Evolutionary conservation across 2,113 vertebrate species (phyloP), one percentile per base, ranked within the genome.

Genomic region (Hyperopisus bebe): DNA sequence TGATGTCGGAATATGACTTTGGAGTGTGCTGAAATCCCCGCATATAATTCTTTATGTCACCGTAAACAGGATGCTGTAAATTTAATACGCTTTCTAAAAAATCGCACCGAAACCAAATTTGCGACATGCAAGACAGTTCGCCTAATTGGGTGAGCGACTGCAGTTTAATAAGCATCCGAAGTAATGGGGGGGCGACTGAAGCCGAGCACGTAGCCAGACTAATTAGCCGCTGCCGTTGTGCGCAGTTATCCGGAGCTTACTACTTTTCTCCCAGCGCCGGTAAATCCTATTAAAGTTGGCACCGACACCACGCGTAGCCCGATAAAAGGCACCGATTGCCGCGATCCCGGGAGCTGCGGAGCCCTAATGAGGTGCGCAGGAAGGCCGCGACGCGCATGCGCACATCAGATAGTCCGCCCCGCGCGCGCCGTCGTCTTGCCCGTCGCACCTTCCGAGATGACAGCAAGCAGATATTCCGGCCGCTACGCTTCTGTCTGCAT

Each of bases 241-340:
- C 31, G 66, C 27, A 80, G 88, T 89, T 89, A 80, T 89, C 88
- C 88, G 46, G n/a, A 51, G 88, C 88, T 89, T 47, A 74, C 66
- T 80, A 35, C 47, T 89, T 66, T 80, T 47, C 48, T 83, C 74
- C 48, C 39, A 55, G 88, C 88, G 51, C 74, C 88, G 48, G 88
- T 89, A 89, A 89, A 89, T 89, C 88, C 88, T 82, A 83, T 89
- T 89, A 89, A 53, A 53, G 31, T 39, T 53, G 48, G 85, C 85
- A 87, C 50, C 85, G 88, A 82, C 88, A 82, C 70, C 88, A 70
- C 50, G 31, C 74, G 74, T 70, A 27, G 53, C 48, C 88, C 50
- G 88, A 89, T 89, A 48, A 89, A 89, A 89, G 47, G 88, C 19
- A 19, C 88, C 47, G 88, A 89, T 89, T 55, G 88, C 70, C 42